Evolutionary conservation across 2,113 vertebrate species (phyloP), one percentile per base, ranked within the genome.

Genomic region (Phaethornis superciliosus): DNA sequence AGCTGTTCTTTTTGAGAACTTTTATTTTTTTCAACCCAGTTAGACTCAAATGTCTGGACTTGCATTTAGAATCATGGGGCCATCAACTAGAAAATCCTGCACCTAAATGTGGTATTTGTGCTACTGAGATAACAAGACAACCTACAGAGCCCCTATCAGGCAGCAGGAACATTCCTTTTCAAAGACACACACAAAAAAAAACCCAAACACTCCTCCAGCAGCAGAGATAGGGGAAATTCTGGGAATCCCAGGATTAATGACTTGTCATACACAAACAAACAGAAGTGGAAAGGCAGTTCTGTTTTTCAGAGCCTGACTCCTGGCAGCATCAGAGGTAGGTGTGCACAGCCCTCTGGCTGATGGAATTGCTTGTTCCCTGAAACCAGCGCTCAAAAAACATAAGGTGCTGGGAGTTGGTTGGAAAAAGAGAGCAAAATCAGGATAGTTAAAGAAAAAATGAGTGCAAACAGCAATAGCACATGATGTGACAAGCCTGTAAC

Each of bases 361-460:
- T 15, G 28, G 54, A 42, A 65, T 46, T 91, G 78, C 91, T 95
- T 89, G 84, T 12, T 88, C 63, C 23, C 72, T 54, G 62, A 89
- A 92, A 86, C 0, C 0, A 84, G 27, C 59, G 2, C 62, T 74
- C 81, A 30, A 81, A 70, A 94, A 94, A 76, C 46, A 58, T 5
- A 81, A 91, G 55, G 91, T 46, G 84, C 81, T 82, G 81, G 63
- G 69, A 94, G 60, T 7, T 88, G 82, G 47, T 67, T 22, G 1
- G 69, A 60, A 74, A 78, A 91, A 49, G 68, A 56, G 67, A 88
- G 67, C 65, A 88, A 85, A 94, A 91, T 52, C 55, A 85, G 78
- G 87, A 19, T 74, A 18, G 47, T 55, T 77, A 91, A 95, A 92
- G 81, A 94, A 77, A 74, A 94, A 83, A 88, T 88, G 84, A 92